Base-by-base conservation (phyloP, 2,888 invertebrate species). In the Meteorus colon region DNA sequence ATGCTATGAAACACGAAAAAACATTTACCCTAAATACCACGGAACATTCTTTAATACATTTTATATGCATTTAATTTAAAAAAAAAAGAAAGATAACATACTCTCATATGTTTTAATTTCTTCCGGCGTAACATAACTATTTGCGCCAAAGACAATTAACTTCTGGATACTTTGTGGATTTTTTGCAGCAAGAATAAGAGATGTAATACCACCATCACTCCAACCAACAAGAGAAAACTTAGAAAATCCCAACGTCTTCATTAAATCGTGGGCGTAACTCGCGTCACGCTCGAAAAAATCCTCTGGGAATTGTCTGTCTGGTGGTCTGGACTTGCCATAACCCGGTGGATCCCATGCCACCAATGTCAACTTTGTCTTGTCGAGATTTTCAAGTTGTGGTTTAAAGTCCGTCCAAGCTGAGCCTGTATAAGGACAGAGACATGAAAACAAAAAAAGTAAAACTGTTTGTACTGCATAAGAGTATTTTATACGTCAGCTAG, bases 271-370 rank as follows among this genome's bases (percentile, higher is more conserved):
- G 16, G 95, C 96, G 78, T 90, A 89, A 37, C 92, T 91, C 5
- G 97, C 96, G 91, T 97, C 97, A 79, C 92, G 92, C 74, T 93
- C 92, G 82, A 93, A 94, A 87, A 96, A 96, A 82, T 95, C 92
- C 0, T 91, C 83, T 0, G 92, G 90, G 86, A 96, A 97, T n/a
- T 92, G 90, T 79, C 95, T 92, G 31, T 93, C 90, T 0, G 96
- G 96, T 0, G 96, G 97, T 79, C 94, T 92, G 77, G 96, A 96
- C 78, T 93, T 93, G 0, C 97, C 97, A 90, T 96, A 97, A 0
- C 97, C 97, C 0, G 96, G 95, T 0, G 97, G 96, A 89, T 97
- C 97, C 95, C 95, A 96, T 0, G 92, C 95, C 10, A 94, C 88
- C 34, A 94, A 80, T 0, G 93, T 94, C 80, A 94, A 93, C 84